phyloP scores from a whole-genome alignment of 2,888 invertebrate species.

The Pristionchus exspectatus region DNA sequence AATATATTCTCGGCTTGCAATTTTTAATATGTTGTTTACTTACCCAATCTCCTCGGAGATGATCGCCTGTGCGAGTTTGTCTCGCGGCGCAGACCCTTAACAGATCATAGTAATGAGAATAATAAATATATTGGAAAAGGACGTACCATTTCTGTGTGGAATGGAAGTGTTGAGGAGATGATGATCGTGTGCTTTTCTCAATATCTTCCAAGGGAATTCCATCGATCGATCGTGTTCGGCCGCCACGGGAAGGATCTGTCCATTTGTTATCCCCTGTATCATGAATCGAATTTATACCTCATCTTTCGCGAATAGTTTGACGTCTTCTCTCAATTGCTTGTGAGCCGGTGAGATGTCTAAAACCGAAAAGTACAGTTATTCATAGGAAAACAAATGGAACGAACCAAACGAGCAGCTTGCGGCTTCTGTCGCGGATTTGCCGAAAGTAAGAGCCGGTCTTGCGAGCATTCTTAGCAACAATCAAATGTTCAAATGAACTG shows the following conservation, averaged over 20 bases:
- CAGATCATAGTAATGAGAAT: not conserved
- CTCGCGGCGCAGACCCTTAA: constrained; percentile 71
- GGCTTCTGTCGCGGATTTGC: constrained; percentile 5
- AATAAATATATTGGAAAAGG: not conserved
- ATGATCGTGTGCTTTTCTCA: constrained; percentile 93
- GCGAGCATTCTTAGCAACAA: not conserved
- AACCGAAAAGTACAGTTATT: not conserved
- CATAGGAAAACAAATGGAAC: not conserved
- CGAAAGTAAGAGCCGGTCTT: not conserved
- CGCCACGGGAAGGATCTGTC: constrained; percentile 86
- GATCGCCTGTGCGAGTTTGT: constrained; percentile 80
- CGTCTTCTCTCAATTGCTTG: constrained; percentile 87
- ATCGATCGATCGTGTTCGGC: constrained; percentile 91
- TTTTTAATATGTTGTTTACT: not conserved
- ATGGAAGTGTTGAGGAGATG: constrained; percentile 92
- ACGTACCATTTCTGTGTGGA: constrained; percentile 82
- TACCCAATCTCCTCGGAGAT: constrained; percentile 88
- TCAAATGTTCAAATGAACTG: not conserved
- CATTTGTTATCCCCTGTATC: not conserved
- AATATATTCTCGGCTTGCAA: not conserved
- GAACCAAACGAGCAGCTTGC: constrained; percentile 25
- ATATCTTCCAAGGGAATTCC: constrained; percentile 91
- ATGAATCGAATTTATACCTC: constrained; percentile 83
- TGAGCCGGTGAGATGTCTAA: constrained; percentile 80
- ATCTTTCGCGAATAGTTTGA: constrained; percentile 91